Percentiles rank a stretch among this genome's conserved stretches.
phyloP scores from a whole-genome alignment of 2,888 invertebrate genomes.

The Pocota personata region DNA sequence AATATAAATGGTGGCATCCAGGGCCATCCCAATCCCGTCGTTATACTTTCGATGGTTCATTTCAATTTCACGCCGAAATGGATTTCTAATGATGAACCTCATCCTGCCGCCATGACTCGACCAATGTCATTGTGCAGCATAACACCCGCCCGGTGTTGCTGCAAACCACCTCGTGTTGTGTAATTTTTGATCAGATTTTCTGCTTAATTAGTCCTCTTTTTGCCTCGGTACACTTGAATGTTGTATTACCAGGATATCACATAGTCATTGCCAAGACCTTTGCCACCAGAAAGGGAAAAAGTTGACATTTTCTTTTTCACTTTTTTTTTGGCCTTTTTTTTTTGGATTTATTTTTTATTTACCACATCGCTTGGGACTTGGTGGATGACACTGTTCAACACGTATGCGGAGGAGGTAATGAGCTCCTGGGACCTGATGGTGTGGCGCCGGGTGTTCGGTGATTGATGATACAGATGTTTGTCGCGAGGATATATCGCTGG shows the following conservation, averaged over 20 bases:
- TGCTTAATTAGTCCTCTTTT: slow-evolving; percentile 53
- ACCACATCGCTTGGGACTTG: not conserved
- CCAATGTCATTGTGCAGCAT: not conserved
- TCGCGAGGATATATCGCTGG: not conserved
- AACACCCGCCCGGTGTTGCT: not conserved
- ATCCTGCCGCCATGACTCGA: not conserved
- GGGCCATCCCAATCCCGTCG: not conserved
- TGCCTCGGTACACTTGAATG: slow-evolving; percentile 30
- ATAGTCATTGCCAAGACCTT: not conserved
- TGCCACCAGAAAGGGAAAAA: not conserved
- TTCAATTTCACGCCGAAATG: slow-evolving; percentile 26
- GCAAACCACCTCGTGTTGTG: not conserved
- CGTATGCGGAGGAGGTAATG: not conserved
- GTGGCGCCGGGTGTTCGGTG: not conserved
- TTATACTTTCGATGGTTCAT: not conserved
- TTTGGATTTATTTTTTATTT: not conserved
- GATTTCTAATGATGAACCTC: not conserved
- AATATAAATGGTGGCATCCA: not conserved
- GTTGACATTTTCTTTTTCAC: not conserved
- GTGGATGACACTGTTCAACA: not conserved
- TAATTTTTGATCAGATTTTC: slow-evolving; percentile 59
- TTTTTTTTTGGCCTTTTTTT: not conserved
- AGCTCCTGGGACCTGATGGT: not conserved
- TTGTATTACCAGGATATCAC: slow-evolving; percentile 30
- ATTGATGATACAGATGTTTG: slow-evolving; percentile 2